A percentile compares a stretch with the other conserved stretches of the same genome.
phyloP scores from a whole-genome alignment of 2,113 vertebrate genomes.

The Andinoacara biseriatus region DNA sequence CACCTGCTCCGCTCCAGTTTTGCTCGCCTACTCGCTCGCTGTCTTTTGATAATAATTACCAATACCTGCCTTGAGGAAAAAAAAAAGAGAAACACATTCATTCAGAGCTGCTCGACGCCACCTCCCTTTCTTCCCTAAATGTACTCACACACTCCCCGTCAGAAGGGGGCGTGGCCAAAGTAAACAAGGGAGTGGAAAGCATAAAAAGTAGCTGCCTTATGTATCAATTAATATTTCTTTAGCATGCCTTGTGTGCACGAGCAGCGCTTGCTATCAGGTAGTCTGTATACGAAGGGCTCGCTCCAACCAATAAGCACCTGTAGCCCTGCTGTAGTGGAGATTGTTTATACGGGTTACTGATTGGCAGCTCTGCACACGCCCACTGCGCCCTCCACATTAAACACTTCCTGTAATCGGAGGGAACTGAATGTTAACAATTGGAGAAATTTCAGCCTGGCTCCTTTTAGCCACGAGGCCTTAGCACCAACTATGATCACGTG shows the following conservation, averaged over 20 bases:
- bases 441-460: slow-evolving; percentile 17
- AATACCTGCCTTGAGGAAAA: slow-evolving; percentile 73
- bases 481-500: slow-evolving; percentile 27
- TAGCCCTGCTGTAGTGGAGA: slow-evolving; percentile 47
- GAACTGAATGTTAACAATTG: slow-evolving; percentile 57
- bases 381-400: neutral
- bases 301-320: slow-evolving; percentile 18
- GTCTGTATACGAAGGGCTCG: slow-evolving; percentile 58
- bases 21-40: slow-evolving; percentile 42
- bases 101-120: slow-evolving; percentile 48
- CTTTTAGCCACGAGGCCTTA: slow-evolving; percentile 70
- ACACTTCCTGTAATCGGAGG: neutral
- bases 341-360: slow-evolving; percentile 14
- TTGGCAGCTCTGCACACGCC: slow-evolving; percentile 20
- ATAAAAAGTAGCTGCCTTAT: slow-evolving; percentile 60
- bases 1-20: slow-evolving; percentile 18
- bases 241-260: slow-evolving; percentile 46
- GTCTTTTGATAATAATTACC: slow-evolving; percentile 69
- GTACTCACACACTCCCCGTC: slow-evolving; percentile 15
- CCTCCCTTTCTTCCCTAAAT: slow-evolving; percentile 40
- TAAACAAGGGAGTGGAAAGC: slow-evolving; percentile 28
- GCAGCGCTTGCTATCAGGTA: slow-evolving; percentile 24
- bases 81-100: slow-evolving; percentile 39
- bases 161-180: slow-evolving; percentile 45
- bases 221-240: slow-evolving; percentile 15